Base-by-base conservation (phyloP, 2,113 vertebrate genomes). In the Urocolius indicus region DNA sequence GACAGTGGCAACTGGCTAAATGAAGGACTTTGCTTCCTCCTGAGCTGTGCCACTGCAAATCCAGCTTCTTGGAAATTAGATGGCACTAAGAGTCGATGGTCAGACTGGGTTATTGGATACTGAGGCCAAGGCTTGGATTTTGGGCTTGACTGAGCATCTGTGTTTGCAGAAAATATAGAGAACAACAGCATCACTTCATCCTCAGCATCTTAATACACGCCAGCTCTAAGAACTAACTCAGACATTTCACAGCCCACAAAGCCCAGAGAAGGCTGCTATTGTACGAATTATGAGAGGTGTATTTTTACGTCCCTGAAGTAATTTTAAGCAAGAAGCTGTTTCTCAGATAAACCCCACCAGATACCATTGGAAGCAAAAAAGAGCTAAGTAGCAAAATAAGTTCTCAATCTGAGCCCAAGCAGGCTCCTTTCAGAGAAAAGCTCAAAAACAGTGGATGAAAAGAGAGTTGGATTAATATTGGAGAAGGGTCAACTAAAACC, bases 201-300 rank as follows among this genome's bases (percentile, higher is more conserved):
- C 49, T 7, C 87, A 88, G 87, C 81, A 58, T 61, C 91, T 82
- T 32, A 83, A 72, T 68, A 73, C 27, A 3, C 0, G 26, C 48
- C 89, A 84, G 8, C 71, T 89, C 89, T 55, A 49, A 95, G 89
- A 66, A 49, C 84, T 59, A 73, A 57, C 2, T 8, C 54, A 23
- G 75, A 51, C 12, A 69, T 85, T 89, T 95, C 91, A 93, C 78
- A 96, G 91, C 93, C 91, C 84, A 84, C 32, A 29, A 94, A 84
- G 81, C 93, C 71, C 87, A 62, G 95, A 95, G 95, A 95, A 96
- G 93, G 91, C 81, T 69, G 91, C 58, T 89, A 84, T 89, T 95
- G 89, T 94, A 82, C 0, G 0, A 75, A 65, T 61, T 41, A 63
- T 55, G 77, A 91, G 93, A 86, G 76, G 77, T 32, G 4, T 24